Percentiles rank a stretch among this genome's conserved stretches.
Evolutionary conservation across 2,888 invertebrate species (phyloP).

Genomic region (Choreutis nemorana): DNA sequence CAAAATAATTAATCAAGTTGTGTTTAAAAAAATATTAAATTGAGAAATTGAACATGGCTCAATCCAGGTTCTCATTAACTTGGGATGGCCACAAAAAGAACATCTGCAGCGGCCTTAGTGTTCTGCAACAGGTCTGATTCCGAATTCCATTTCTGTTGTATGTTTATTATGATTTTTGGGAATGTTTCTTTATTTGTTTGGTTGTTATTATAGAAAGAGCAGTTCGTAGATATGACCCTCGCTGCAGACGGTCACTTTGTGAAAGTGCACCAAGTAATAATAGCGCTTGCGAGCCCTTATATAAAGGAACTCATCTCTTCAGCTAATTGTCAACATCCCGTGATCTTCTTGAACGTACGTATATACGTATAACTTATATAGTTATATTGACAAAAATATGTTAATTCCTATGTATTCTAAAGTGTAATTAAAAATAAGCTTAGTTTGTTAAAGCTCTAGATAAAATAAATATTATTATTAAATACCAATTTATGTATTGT

Average conservation of each 20-base stretch:
- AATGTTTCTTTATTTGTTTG: no score
- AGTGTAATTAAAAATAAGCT: background rate
- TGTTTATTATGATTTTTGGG: no score
- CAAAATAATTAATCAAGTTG: no score
- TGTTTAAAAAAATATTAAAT: conserved; percentile 10
- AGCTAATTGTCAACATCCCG: conserved; percentile 44
- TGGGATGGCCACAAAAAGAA: conserved; percentile 37
- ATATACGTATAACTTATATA: background rate
- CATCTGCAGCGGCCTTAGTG: conserved; percentile 33
- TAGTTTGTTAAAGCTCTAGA: background rate
- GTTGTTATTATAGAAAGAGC: conserved; percentile 33
- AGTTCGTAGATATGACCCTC: conserved; percentile 58
- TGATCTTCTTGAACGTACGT: conserved; percentile 54
- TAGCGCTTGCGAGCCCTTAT: conserved; percentile 55
- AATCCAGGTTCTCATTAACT: conserved; percentile 31
- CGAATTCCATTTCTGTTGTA: no score
- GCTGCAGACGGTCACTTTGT: conserved; percentile 55
- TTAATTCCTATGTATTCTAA: background rate
- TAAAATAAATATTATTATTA: background rate
- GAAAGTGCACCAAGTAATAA: conserved; percentile 51
- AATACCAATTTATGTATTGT: no score
- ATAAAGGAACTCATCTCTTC: conserved; percentile 46
- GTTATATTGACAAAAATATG: no score
- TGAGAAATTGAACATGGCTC: conserved; percentile 22
- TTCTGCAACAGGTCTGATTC: conserved; percentile 39